A percentile compares a stretch with the other conserved stretches of the same genome.
Conservation (phyloP, 2,888 invertebrate genomes). For the Ellobium chinense region DNA sequence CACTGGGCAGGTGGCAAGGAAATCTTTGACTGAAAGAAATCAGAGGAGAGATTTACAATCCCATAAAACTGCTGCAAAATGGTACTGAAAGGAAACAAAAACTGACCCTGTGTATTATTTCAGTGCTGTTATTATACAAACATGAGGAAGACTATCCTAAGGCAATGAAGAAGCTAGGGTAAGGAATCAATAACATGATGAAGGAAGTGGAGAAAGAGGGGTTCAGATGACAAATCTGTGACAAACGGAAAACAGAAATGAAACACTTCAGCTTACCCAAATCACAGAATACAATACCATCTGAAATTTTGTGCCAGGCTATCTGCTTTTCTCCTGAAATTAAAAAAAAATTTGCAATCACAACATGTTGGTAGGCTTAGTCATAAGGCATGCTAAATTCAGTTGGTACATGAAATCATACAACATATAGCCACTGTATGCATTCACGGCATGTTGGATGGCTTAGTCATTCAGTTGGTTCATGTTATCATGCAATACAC, state of each 20-base stretch:
- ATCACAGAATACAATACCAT: slow-evolving; percentile 36
- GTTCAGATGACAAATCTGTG: not conserved
- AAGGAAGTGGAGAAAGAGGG: not conserved
- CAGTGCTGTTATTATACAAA: not conserved
- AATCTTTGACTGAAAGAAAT: slow-evolving; percentile 67
- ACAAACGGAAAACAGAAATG: not conserved
- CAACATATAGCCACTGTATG: too few species aligned
- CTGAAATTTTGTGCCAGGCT: slow-evolving; percentile 78
- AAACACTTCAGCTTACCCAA: slow-evolving; percentile 20
- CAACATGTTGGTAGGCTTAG: too few species aligned
- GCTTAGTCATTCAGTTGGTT: too few species aligned
- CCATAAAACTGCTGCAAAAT: not conserved
- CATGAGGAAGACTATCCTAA: not conserved
- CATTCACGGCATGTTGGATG: too few species aligned
- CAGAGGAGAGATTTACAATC: too few species aligned
- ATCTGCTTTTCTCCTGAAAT: slow-evolving; percentile 81
- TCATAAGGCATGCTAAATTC: too few species aligned
- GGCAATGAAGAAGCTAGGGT: not conserved
- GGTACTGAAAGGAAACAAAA: not conserved
- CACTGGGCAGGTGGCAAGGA: slow-evolving; percentile 75
- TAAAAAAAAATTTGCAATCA: too few species aligned
- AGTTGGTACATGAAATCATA: too few species aligned
- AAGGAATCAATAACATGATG: not conserved
- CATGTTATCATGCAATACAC: too few species aligned
- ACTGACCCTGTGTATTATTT: not conserved